A percentile compares a stretch with the other conserved stretches of the same genome.
phyloP scores from a whole-genome alignment of 2,888 invertebrate genomes.

The Oscheius sp. region DNA sequence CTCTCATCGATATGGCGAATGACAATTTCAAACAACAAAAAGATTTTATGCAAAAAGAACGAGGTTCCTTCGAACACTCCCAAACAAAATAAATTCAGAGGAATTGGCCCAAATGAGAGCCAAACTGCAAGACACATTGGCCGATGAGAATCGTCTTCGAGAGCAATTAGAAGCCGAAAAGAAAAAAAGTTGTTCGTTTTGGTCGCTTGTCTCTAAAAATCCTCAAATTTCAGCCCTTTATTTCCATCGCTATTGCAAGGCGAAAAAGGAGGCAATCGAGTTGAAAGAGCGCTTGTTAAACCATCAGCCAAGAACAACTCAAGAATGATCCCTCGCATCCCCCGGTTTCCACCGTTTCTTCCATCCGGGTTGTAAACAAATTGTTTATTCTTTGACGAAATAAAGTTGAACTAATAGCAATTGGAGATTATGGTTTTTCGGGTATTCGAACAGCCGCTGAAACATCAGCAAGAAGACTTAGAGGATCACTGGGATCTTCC shows the following conservation, averaged over 20 bases:
- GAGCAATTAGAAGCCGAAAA: slow-evolving; percentile 22
- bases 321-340: neutral
- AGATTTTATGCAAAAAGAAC: slow-evolving; percentile 45
- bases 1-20: slow-evolving; percentile 55
- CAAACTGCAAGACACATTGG: slow-evolving; percentile 11
- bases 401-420: too few species aligned
- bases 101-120: slow-evolving; percentile 13
- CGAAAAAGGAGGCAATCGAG: slow-evolving; percentile 12
- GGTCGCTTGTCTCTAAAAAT: neutral
- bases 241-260: slow-evolving; percentile 24
- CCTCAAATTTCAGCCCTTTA: neutral
- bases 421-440: too few species aligned
- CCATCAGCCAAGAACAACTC: neutral
- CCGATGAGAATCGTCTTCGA: slow-evolving; percentile 13
- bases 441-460: neutral
- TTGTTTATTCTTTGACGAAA: too few species aligned
- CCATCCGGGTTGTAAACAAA: too few species aligned
- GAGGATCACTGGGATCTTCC: neutral
- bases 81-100: slow-evolving; percentile 3
- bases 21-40: slow-evolving; percentile 54
- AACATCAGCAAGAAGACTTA: slow-evolving; percentile 21
- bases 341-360: too few species aligned
- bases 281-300: slow-evolving; percentile 29
- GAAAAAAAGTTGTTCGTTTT: slow-evolving; percentile 12
- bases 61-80: slow-evolving; percentile 31